Evolutionary conservation across 2,113 vertebrate species (phyloP).

Genomic region (Fulmarus glacialis): DNA sequence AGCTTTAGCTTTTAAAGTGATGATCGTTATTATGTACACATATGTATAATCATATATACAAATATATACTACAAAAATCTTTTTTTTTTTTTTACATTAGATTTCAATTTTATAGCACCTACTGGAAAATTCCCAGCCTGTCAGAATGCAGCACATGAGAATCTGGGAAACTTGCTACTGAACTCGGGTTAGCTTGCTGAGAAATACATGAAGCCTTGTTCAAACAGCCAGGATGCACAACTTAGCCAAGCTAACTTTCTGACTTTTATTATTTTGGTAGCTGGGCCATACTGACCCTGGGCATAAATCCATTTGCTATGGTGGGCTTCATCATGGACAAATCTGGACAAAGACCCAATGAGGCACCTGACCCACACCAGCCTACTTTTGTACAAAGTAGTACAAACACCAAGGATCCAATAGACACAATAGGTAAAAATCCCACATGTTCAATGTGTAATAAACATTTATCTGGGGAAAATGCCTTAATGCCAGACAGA

Average conservation of each 20-base stretch:
- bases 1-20: background rate
- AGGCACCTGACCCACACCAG: background rate
- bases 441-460: background rate
- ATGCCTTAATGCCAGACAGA: background rate
- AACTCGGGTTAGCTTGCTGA: background rate
- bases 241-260: background rate
- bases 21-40: background rate
- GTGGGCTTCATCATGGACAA: background rate
- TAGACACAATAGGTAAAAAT: background rate
- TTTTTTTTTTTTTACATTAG: background rate
- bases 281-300: background rate
- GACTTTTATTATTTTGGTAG: background rate
- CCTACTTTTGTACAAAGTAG: background rate
- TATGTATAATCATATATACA: background rate
- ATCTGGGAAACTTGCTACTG: background rate
- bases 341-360: background rate
- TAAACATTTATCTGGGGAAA: background rate
- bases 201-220: background rate
- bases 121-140: background rate
- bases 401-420: background rate
- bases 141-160: background rate
- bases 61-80: background rate
- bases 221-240: background rate
- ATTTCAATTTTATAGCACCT: background rate
- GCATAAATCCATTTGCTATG: background rate